A percentile compares a stretch with the other conserved stretches of the same genome.
Evolutionary conservation across 92 coral and sea anemone species (phyloP).

Genomic region (Porites divaricata): DNA sequence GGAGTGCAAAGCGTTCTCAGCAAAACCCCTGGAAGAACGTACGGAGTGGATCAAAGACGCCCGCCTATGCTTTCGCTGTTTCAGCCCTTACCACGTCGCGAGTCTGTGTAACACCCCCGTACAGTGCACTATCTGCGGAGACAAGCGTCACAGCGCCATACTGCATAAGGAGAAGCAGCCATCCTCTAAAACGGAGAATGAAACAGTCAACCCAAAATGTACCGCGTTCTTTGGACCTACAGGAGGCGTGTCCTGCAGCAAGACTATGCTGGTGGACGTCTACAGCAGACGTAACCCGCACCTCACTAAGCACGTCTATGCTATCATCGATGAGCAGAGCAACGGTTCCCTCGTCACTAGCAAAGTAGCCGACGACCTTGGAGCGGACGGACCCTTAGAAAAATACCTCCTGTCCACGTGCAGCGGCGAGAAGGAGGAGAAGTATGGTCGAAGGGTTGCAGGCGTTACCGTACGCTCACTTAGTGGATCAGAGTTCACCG

Average conservation of each 20-base stretch:
- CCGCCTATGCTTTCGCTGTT: no score
- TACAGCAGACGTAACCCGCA: conserved; percentile 23
- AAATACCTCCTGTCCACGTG: conserved; percentile 62
- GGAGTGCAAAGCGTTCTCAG: conserved; percentile 55
- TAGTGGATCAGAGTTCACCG: conserved; percentile 18
- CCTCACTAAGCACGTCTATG: conserved; percentile 40
- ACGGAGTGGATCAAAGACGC: no score
- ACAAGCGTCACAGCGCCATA: conserved; percentile 50
- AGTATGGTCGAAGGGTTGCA: conserved; percentile 52
- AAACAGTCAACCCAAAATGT: conserved; percentile 35
- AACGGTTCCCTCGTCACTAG: conserved; percentile 59
- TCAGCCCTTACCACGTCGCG: conserved; percentile 63
- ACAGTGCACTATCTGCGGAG: conserved; percentile 62
- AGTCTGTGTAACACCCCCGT: conserved; percentile 50
- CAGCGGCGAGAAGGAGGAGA: conserved; percentile 47
- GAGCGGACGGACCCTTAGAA: conserved; percentile 52
- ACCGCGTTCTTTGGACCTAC: conserved; percentile 42
- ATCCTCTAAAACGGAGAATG: conserved; percentile 33
- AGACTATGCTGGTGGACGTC: conserved; percentile 54
- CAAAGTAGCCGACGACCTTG: conserved; percentile 60
- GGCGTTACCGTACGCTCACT: conserved; percentile 35
- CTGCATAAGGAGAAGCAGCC: conserved; percentile 59
- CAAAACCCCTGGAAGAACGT: conserved; percentile 60
- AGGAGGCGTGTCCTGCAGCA: conserved; percentile 64
- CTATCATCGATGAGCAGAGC: conserved; percentile 65